Percentiles rank a stretch among this genome's conserved stretches.
Evolutionary conservation across 1,140 invertebrate genomes (phyloP).

Genomic region (Diorhabda elongata): DNA sequence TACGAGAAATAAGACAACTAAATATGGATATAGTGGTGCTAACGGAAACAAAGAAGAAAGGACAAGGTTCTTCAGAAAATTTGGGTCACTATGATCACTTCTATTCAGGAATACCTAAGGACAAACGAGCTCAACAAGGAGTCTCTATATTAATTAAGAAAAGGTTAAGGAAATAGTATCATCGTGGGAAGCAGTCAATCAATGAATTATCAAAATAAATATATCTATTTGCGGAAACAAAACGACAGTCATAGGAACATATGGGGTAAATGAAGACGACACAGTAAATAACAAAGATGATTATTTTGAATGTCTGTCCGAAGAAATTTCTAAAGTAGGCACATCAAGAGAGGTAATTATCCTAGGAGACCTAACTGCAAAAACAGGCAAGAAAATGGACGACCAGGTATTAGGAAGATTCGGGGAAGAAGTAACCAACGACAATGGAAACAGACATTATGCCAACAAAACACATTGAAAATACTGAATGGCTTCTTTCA

Average conservation of each 20-base stretch:
- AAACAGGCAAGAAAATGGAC: background rate
- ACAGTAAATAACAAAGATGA: background rate
- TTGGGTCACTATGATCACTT: too few relatives aligned
- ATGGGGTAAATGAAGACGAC: background rate
- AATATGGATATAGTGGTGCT: too few relatives aligned
- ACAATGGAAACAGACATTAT: conserved; percentile 12
- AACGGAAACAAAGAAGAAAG: too few relatives aligned
- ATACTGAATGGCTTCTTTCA: conserved; percentile 16
- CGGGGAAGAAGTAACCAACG: conserved; percentile 11
- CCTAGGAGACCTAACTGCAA: background rate
- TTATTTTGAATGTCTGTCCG: background rate
- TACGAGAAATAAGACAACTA: too few relatives aligned
- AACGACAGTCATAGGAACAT: background rate
- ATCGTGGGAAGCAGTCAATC: background rate
- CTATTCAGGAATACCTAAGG: too few relatives aligned
- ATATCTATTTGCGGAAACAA: background rate
- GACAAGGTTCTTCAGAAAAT: too few relatives aligned
- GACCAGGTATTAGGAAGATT: conserved; percentile 8
- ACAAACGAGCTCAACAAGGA: too few relatives aligned
- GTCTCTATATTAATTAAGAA: background rate
- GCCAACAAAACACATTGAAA: conserved; percentile 9
- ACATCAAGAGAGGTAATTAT: background rate
- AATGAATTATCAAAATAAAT: background rate
- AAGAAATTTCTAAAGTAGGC: background rate
- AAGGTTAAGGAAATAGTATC: background rate